phyloP scores from a whole-genome alignment of 2,888 invertebrate species.

The Drosophila dives region DNA sequence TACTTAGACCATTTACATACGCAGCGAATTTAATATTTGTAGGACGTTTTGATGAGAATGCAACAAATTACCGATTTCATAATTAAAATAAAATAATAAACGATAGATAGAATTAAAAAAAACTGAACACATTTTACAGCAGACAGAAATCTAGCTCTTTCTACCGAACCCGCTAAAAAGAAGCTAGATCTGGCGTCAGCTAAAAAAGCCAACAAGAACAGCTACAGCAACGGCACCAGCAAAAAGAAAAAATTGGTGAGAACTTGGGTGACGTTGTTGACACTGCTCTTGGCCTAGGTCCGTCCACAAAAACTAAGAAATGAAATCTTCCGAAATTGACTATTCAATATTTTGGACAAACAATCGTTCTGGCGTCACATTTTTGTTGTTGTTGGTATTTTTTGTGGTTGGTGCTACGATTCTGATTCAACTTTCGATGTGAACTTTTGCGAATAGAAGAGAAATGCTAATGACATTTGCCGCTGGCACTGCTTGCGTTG shows the following conservation, averaged over 20 bases:
- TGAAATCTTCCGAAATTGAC: not conserved
- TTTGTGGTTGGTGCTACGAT: constrained; percentile 8
- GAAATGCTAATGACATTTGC: constrained; percentile 15
- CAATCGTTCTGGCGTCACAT: not conserved
- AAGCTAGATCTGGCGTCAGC: constrained; percentile 16
- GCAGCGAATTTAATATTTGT: not conserved
- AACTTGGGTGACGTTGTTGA: not conserved
- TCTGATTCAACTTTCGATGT: constrained; percentile 14
- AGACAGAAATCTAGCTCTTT: not conserved
- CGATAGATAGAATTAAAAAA: not conserved
- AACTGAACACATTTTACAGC: not conserved
- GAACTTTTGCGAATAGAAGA: constrained; percentile 34
- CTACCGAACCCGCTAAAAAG: not conserved
- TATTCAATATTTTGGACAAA: constrained; percentile 9
- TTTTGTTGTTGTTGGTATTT: constrained; percentile 6
- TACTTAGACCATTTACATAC: not conserved
- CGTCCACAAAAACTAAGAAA: not conserved
- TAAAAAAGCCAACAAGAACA: constrained; percentile 31
- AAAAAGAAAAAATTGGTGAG: constrained; percentile 25
- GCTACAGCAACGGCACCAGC: not conserved
- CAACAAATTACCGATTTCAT: not conserved
- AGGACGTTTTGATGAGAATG: not conserved
- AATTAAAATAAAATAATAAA: not conserved
- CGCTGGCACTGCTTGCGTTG: constrained; percentile 2
- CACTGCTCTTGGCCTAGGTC: constrained; percentile 17